phyloP scores from a whole-genome alignment of 2,888 invertebrate species.

The Criorhina ranunculi region DNA sequence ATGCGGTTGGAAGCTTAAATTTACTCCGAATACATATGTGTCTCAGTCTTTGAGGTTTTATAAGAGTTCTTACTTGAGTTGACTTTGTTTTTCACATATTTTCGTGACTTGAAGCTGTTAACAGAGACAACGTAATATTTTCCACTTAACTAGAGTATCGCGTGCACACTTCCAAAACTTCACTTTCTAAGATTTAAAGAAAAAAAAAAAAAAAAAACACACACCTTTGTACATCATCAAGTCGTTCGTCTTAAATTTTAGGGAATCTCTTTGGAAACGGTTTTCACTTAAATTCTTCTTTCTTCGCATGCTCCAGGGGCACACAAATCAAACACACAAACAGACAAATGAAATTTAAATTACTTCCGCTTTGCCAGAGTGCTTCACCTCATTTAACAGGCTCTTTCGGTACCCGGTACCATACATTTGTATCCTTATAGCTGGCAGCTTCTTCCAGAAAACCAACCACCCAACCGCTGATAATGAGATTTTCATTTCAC shows the following conservation, averaged over 20 bases:
- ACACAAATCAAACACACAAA: constrained; percentile 32
- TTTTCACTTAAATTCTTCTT: constrained; percentile 3
- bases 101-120: too few species aligned
- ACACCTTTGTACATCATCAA: too few species aligned
- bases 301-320: constrained; percentile 5
- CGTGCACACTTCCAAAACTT: too few species aligned
- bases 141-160: too few species aligned
- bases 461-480: constrained; percentile 46
- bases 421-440: constrained; percentile 37
- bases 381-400: constrained; percentile 69
- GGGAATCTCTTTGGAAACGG: neutral
- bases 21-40: too few species aligned
- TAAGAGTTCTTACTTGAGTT: too few species aligned
- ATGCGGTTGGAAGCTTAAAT: too few species aligned
- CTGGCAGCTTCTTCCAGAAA: constrained; percentile 7
- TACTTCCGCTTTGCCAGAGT: constrained; percentile 67
- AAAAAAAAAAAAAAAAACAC: too few species aligned
- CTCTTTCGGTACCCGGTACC: constrained; percentile 13
- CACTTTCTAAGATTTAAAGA: too few species aligned
- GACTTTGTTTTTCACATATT: too few species aligned
- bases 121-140: too few species aligned
- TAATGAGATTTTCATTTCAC: constrained; percentile 66
- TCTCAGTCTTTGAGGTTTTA: too few species aligned
- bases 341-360: constrained; percentile 70
- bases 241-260: neutral